phyloP scores from a whole-genome alignment of 2,113 vertebrate genomes.

The Xenopus borealis region DNA sequence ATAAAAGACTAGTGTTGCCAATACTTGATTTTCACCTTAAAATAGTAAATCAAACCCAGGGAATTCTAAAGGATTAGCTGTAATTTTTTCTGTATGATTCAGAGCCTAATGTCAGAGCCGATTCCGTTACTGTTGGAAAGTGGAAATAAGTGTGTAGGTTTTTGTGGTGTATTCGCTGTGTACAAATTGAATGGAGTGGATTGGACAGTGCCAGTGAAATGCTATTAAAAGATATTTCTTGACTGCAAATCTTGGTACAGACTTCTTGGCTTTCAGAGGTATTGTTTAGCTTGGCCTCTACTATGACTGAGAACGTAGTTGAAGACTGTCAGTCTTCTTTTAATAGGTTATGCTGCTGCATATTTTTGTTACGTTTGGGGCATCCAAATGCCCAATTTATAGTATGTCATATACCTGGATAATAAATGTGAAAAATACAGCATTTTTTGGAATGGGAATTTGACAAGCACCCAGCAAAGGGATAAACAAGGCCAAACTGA shows the following conservation, averaged over 20 bases:
- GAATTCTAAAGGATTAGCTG: no score
- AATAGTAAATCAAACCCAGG: no score
- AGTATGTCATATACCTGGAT: constrained; percentile 40
- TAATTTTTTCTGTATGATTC: no score
- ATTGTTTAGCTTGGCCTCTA: constrained; percentile 38
- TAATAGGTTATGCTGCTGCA: constrained; percentile 34
- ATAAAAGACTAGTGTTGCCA: no score
- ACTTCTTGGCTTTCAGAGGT: constrained; percentile 32
- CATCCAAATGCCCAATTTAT: no score
- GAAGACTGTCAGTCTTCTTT: constrained; percentile 38
- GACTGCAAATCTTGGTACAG: constrained; percentile 40
- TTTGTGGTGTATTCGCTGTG: not conserved
- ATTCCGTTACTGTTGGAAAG: no score
- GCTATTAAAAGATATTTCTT: constrained; percentile 41
- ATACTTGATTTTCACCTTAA: no score
- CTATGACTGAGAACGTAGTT: constrained; percentile 35
- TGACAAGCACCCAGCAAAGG: constrained; percentile 8
- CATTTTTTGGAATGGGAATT: constrained; percentile 8
- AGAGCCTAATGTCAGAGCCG: no score
- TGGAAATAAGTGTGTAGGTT: not conserved
- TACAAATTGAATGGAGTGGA: constrained; percentile 10
- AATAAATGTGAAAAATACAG: constrained; percentile 37
- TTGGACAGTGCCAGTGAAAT: constrained; percentile 33
- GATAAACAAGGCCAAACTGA: no score
- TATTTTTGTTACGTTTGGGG: constrained; percentile 6